Evolutionary conservation across 1,140 invertebrate genomes (phyloP), one percentile per base, ranked within the genome.

Genomic region (Spodoptera frugiperda): DNA sequence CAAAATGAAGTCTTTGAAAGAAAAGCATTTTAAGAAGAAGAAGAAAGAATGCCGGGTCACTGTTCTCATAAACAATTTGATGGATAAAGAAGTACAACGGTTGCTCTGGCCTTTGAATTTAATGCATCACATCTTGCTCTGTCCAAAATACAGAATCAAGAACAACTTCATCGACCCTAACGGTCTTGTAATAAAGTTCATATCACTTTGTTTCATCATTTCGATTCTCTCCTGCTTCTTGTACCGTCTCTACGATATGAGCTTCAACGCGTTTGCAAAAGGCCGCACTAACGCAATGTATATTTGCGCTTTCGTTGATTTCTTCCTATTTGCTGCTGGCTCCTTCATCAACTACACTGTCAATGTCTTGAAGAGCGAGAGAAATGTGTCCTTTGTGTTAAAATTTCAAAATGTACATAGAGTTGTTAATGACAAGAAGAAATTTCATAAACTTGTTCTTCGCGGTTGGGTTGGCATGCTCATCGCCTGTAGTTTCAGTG

Each of bases 401-500:
- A 70, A 53, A 17, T 19, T 54, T 4, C 67, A 70, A 70, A 12
- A 39, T 0, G 30, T 70, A 4, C 67, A 70, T 30, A 53, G 49
- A 33, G 33, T 44, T 54, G 4, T 70, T 0, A 70, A 54, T n/a
- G 25, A 70, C 8, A 54, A 54, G 4, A 39, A 12, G 0, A 1
- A 39, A 11, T 70, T 70, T 11, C 33, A 2, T 1, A 21, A 15
- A 3, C 54, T 70, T 19, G 21, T 39, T 30, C 33, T 70, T 33
- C 12, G 11, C 5, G 54, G 33, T 39, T 54, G 67, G 21, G 9
- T 54, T 48, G 39, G 19, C 15, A 14, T 68, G 21, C 10, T 46
- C 39, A 17, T 14, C 1, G 25, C 25, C 30, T 17, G 30, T 3
- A 12, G 46, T 51, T 53, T 39, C 5, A 33, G 33, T 54, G 11